A percentile compares a stretch with the other conserved stretches of the same genome.
phyloP scores from a whole-genome alignment of 2,888 invertebrate genomes.

The Xylota sylvarum region DNA sequence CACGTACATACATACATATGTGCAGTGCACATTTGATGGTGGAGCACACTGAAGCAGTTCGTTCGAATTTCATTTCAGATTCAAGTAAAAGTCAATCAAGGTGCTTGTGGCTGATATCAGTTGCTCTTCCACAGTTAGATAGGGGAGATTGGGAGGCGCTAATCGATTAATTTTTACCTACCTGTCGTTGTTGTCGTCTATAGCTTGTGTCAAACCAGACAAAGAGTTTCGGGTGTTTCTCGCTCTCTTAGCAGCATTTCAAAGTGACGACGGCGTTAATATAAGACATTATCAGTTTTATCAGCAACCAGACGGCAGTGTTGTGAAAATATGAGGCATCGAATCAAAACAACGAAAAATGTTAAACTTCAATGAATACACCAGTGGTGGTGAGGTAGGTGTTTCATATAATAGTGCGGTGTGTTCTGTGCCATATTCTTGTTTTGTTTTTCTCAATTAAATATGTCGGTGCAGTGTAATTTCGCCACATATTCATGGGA shows the following conservation, averaged over 20 bases:
- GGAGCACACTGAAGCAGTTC: slow-evolving; percentile 38
- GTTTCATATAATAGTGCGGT: slow-evolving; percentile 7
- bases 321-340: slow-evolving; percentile 59
- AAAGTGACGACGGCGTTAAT: slow-evolving; percentile 48
- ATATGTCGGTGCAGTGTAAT: slow-evolving; percentile 28
- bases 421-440: slow-evolving; percentile 12
- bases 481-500: slow-evolving; percentile 14
- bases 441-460: slow-evolving; percentile 10
- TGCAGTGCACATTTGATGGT: slow-evolving; percentile 28
- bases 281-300: slow-evolving; percentile 51
- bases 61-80: slow-evolving; percentile 43
- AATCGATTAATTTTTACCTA: slow-evolving; percentile 61
- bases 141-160: slow-evolving; percentile 47
- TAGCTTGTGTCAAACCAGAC: slow-evolving; percentile 32
- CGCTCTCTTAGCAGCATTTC: neutral
- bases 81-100: slow-evolving; percentile 44
- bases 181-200: slow-evolving; percentile 30
- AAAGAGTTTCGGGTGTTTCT: slow-evolving; percentile 25
- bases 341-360: slow-evolving; percentile 60
- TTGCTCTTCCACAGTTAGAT: slow-evolving; percentile 38
- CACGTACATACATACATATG: slow-evolving; percentile 1
- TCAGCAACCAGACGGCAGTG: slow-evolving; percentile 36
- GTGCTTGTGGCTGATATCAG: slow-evolving; percentile 50
- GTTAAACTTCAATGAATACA: slow-evolving; percentile 64
- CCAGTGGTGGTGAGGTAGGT: slow-evolving; percentile 66